Conservation (phyloP, 2,888 invertebrate genomes). For the Cheilosia vernalis region DNA sequence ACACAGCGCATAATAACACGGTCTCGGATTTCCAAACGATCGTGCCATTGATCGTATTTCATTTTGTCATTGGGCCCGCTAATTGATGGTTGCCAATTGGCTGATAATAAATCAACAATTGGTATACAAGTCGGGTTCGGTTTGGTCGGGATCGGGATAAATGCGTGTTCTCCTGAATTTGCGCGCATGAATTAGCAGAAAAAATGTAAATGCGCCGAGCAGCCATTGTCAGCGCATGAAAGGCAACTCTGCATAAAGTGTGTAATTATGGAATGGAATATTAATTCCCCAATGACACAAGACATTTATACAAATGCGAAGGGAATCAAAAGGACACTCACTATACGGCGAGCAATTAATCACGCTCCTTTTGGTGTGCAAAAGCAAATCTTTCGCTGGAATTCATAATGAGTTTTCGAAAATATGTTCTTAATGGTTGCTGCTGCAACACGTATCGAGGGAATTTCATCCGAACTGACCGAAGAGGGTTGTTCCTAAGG, state of each 20-base stretch:
- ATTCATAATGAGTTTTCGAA: slow-evolving; percentile 38
- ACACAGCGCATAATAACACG: slow-evolving; percentile 72
- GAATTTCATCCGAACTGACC: slow-evolving; percentile 11
- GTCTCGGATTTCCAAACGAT: slow-evolving; percentile 76
- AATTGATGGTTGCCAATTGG: slow-evolving; percentile 77
- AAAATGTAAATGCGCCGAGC: slow-evolving; percentile 66
- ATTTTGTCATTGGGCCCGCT: slow-evolving; percentile 77
- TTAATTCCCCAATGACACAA: slow-evolving; percentile 71
- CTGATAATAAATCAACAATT: slow-evolving; percentile 73
- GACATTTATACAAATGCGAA: slow-evolving; percentile 39
- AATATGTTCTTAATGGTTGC: slow-evolving; percentile 13
- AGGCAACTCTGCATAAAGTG: slow-evolving; percentile 64
- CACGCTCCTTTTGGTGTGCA: slow-evolving; percentile 11
- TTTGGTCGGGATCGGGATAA: slow-evolving; percentile 27
- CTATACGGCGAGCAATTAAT: slow-evolving; percentile 56
- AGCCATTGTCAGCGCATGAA: slow-evolving; percentile 57
- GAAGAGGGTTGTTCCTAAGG: no score
- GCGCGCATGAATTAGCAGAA: slow-evolving; percentile 66
- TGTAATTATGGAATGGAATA: slow-evolving; percentile 69
- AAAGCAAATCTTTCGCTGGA: slow-evolving; percentile 35
- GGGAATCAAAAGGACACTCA: slow-evolving; percentile 64
- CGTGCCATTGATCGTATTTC: slow-evolving; percentile 77
- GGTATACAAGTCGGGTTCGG: slow-evolving; percentile 16
- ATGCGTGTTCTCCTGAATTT: slow-evolving; percentile 22
- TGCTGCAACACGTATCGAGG: slow-evolving; percentile 5